Base-by-base conservation (phyloP, 1,140 invertebrate species). In the Trigoniulus corallinus region DNA sequence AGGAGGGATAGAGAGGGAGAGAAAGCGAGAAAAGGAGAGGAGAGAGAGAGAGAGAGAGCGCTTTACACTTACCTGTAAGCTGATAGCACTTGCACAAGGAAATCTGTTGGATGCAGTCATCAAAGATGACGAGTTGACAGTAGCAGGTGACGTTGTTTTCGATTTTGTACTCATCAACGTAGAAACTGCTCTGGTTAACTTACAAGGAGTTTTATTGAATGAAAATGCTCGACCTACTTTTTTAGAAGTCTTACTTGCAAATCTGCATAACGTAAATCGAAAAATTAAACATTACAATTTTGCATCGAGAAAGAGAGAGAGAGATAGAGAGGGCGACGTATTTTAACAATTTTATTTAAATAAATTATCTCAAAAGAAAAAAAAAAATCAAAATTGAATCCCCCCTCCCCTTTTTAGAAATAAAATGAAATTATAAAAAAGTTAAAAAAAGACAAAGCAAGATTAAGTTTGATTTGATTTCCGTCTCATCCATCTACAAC, bases 201-300 rank as follows among this genome's bases (percentile, higher is more conserved):
- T 91, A 47, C 81, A 86, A 21, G 89, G 89, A 3, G 89, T 94
- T 68, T 88, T 88, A 66, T 89, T 92, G 65, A 94, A 89, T 48
- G 88, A 93, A 60, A 95, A 84, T 49, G 88, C 88, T 56, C 89
- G 74, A 44, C 85, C 85, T 21, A 96, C 86, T 74, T 91, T 91
- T 59, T 86, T 77, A 54, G 80, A 74, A 13, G 86, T 89, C 55
- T 81, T 75, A 29, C 57, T 56, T 24, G 60, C 65, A 55, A 67
- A 62, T 55, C 65, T 68, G 53, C 4, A 54, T 48, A 34, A 29
- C 56, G 53, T 27, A 39, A 50, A 56, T 27, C 4, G 48, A 13
- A 60, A 48, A n/a, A n/a, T n/a, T n/a, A n/a, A n/a, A n/a, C n/a
- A n/a, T 48, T 20, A 48, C 13, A 23, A n/a, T n/a, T 12, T 83